These are phyloP conservation scores for Hirtodrosophila histrioides DNA, from an alignment of 2,888 invertebrate genomes.

Conservation along the genomic window DNA sequence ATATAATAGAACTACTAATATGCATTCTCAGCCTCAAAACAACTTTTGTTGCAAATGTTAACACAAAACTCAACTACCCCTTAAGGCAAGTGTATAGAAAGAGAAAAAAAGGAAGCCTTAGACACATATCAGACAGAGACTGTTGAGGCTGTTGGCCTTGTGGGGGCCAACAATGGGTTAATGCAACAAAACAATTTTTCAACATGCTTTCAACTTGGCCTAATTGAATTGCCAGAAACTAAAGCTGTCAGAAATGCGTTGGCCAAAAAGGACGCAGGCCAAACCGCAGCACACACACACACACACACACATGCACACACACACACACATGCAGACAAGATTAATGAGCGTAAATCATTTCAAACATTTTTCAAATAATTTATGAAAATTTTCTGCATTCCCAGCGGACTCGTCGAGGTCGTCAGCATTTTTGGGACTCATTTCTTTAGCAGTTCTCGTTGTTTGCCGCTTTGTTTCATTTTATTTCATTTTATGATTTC, in stretches of 20 bases:
- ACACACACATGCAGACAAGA: constrained; percentile 46
- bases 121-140: constrained; percentile 45
- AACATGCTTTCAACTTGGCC: constrained; percentile 63
- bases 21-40: too few species aligned
- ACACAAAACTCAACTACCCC: constrained; percentile 5
- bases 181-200: constrained; percentile 64
- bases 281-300: constrained; percentile 39
- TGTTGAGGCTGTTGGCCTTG: constrained; percentile 28
- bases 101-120: constrained; percentile 9
- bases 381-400: constrained; percentile 56
- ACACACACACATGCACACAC: constrained; percentile 6
- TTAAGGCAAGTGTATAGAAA: background rate
- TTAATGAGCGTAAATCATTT: constrained; percentile 65
- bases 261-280: constrained; percentile 38
- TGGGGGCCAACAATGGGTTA: constrained; percentile 55
- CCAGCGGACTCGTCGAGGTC: constrained; percentile 48
- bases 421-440: constrained; percentile 55
- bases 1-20: too few species aligned
- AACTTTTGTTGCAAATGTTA: background rate
- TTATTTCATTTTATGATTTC: constrained; percentile 35
- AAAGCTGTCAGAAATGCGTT: constrained; percentile 63
- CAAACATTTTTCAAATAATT: constrained; percentile 64
- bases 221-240: constrained; percentile 67
- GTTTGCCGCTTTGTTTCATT: constrained; percentile 39
- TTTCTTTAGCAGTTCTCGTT: constrained; percentile 38